phyloP scores from a whole-genome alignment of 1,140 invertebrate genomes.

The Mesaphorura yosii region DNA sequence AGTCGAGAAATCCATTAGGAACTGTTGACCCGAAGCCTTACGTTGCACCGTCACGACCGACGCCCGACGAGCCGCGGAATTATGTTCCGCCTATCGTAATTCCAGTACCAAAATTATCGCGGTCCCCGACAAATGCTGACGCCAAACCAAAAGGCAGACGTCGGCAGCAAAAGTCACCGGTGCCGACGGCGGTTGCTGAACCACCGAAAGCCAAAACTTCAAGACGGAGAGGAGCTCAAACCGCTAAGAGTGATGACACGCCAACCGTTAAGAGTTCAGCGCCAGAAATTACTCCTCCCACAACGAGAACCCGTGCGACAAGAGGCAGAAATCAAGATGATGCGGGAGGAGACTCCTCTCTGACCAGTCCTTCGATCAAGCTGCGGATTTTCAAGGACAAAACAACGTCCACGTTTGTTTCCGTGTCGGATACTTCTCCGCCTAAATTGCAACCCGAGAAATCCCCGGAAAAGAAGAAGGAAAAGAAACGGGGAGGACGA shows the following conservation, averaged over 20 bases:
- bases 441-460: conserved; percentile 9
- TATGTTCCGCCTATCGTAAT: conserved; percentile 17
- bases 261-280: too few species aligned
- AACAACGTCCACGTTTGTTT: conserved; percentile 46
- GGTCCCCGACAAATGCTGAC: not conserved
- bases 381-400: conserved; percentile 49
- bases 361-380: conserved; percentile 50
- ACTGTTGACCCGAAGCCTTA: not conserved
- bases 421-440: conserved; percentile 22
- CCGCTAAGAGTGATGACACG: conserved; percentile 10
- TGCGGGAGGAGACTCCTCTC: conserved; percentile 6
- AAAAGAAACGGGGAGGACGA: conserved; percentile 17
- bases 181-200: too few species aligned
- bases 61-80: not conserved
- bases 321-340: too few species aligned
- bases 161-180: too few species aligned
- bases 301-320: too few species aligned
- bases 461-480: not conserved
- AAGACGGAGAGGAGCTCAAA: conserved; percentile 15
- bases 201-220: conserved; percentile 37
- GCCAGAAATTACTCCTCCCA: too few species aligned
- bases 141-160: conserved; percentile 1
- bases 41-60: not conserved
- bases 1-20: conserved; percentile 47
- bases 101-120: conserved; percentile 9